phyloP scores from a whole-genome alignment of 2,888 invertebrate genomes.

The Scrobipalpa atriplicella region DNA sequence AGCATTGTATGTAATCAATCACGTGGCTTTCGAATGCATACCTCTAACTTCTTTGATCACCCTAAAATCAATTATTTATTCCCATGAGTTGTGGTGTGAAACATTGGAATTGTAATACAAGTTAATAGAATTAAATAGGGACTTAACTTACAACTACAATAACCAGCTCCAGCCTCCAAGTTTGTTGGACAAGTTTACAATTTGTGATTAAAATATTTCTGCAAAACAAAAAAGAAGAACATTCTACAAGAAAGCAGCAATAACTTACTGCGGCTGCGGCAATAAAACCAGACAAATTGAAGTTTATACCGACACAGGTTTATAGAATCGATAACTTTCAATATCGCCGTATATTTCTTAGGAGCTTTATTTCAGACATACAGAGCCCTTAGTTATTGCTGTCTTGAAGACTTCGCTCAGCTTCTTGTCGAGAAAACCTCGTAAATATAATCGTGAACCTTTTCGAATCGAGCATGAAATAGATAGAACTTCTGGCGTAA shows the following conservation, averaged over 20 bases:
- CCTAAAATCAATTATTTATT: too few species aligned
- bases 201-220: constrained; percentile 13
- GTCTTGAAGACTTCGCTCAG: background rate
- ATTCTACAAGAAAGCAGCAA: constrained; percentile 1
- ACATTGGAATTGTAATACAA: too few species aligned
- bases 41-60: too few species aligned
- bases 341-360: constrained; percentile 65
- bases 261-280: constrained; percentile 29
- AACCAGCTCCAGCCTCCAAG: background rate
- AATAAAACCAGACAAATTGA: constrained; percentile 51
- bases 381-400: constrained; percentile 17
- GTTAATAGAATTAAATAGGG: too few species aligned
- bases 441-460: too few species aligned
- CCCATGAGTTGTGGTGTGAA: too few species aligned
- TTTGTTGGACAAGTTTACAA: background rate
- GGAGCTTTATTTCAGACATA: constrained; percentile 50
- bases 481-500: too few species aligned
- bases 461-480: too few species aligned
- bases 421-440: too few species aligned
- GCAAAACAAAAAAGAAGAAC: background rate
- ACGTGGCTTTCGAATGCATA: too few species aligned
- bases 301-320: constrained; percentile 56
- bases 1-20: too few species aligned
- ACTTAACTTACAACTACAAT: background rate
- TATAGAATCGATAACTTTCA: constrained; percentile 73